Conservation (phyloP, 2,113 vertebrate genomes). For the Cercocebus atys region DNA sequence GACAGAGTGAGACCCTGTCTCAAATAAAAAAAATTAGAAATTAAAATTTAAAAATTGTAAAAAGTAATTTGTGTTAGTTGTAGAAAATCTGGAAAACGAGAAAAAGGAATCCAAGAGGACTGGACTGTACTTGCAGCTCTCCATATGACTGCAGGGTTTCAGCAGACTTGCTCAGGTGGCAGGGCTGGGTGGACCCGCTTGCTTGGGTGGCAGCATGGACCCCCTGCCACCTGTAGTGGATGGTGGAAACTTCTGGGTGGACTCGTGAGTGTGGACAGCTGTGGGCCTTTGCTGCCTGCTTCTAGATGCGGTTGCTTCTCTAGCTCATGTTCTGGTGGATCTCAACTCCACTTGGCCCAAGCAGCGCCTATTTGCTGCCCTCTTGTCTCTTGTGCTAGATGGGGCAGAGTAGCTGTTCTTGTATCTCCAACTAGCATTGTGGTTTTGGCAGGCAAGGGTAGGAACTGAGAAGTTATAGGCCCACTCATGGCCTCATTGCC, state of each 20-base stretch:
- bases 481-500: background rate
- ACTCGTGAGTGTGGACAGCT: background rate
- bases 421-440: background rate
- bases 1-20: background rate
- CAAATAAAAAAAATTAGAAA: background rate
- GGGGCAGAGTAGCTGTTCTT: background rate
- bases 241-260: background rate
- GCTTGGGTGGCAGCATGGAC: background rate
- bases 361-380: background rate
- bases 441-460: conserved; percentile 12
- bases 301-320: background rate
- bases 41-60: no score
- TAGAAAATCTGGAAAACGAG: conserved; percentile 36
- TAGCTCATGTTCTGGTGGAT: background rate
- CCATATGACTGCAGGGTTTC: background rate
- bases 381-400: background rate
- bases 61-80: conserved; percentile 1
- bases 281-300: background rate
- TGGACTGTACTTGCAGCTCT: background rate
- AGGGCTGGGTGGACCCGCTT: background rate
- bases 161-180: background rate
- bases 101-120: background rate
- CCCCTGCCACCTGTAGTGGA: background rate
- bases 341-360: background rate
- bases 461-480: background rate